Evolutionary conservation across 2,113 vertebrate genomes (phyloP), one percentile per base, ranked within the genome.

Genomic region (Etia nguti): DNA sequence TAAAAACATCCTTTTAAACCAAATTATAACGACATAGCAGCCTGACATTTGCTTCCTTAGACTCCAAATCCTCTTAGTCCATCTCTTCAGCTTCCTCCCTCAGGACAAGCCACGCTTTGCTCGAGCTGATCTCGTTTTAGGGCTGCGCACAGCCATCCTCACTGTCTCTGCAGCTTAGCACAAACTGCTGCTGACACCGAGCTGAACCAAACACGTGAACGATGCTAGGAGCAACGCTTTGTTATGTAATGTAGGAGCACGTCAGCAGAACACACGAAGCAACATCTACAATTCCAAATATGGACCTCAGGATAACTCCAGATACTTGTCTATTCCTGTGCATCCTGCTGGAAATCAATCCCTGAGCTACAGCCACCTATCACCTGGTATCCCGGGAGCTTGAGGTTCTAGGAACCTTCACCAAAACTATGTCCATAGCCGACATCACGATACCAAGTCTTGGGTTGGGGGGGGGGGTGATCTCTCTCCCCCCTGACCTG

Each of bases 101-200:
- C 54, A 26, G 31, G 22, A 41, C 54, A 41, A 54, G 12, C 41
- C 60, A 18, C 70, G 12, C 62, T 31, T 79, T 31, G 54, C 84
- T 86, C 26, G 79, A 59, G 24, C 48, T 52, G 83, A 79, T 92
- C 65, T 86, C 54, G 26, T 82, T 9, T 20, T 38, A 90, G 73
- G 26, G 82, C 87, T 80, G 80, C 57, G 77, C 55, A 41, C 38
- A 10, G 4, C 70, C 68, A 65, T 65, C 41, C 79, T 68, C 48
- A 1, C 24, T 80, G 18, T 91, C 55, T 86, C 75, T 83, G 88
- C 84, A 70, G 50, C 43, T 82, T 80, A 26, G 75, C 48, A 16
- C 59, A 48, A 52, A 80, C 59, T 59, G 77, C 87, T 81, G 43
- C 50, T 18, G 65, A 86, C 68, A 13, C 18, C 4, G 6, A 65